Conservation (phyloP, 2,888 invertebrate species). For the Pelosia muscerda region DNA sequence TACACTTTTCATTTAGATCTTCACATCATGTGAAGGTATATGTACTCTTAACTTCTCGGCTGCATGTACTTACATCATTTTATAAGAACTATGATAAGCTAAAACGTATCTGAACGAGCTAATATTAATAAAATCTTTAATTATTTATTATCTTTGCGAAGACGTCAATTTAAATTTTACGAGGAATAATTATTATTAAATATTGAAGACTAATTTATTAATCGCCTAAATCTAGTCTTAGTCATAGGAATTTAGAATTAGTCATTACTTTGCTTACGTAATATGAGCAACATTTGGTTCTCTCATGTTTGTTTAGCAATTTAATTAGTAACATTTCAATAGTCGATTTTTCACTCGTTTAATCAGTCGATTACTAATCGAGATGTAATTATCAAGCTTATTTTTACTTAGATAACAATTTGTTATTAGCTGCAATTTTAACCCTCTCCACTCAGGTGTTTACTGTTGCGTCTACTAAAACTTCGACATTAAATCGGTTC, state of each 20-base stretch:
- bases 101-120: constrained; percentile 43
- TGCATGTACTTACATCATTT: background rate
- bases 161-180: constrained; percentile 33
- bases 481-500: background rate
- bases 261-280: constrained; percentile 44
- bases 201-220: constrained; percentile 40
- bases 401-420: constrained; percentile 12
- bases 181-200: constrained; percentile 38
- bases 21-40: no score
- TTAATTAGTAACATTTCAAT: constrained; percentile 37
- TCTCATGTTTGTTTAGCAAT: constrained; percentile 45
- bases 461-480: background rate
- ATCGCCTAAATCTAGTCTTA: constrained; percentile 44
- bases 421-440: background rate
- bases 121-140: constrained; percentile 31
- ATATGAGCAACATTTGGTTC: constrained; percentile 58
- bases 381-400: constrained; percentile 36
- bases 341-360: constrained; percentile 37
- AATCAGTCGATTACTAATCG: constrained; percentile 41
- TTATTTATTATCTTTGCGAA: constrained; percentile 50
- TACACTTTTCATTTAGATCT: no score
- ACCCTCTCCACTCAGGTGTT: background rate
- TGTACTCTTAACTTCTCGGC: no score
- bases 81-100: background rate
- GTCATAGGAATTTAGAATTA: constrained; percentile 41